Evolutionary conservation across 2,888 invertebrate species (phyloP), one percentile per base, ranked within the genome.

Genomic region (Clanis bilineata): DNA sequence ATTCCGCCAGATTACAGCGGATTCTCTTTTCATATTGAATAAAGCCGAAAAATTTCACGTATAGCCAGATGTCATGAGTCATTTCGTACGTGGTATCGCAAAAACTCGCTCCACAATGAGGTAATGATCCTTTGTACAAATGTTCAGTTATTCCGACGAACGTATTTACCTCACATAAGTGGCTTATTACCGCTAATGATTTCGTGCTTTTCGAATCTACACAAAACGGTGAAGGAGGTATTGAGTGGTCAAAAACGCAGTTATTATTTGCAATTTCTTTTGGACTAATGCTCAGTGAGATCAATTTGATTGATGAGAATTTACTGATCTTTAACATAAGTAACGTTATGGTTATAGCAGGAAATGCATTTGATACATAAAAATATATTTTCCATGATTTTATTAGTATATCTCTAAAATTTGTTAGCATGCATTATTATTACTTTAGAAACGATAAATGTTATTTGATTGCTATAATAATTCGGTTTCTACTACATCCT

Each of bases 121-220:
- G 44, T 59, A 59, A 59, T 59, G 59, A 59, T 59, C 59, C 59
- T 59, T 59, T 59, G 56, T 59, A 36, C 36, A 28, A 25, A 56
- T 56, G 56, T 56, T 44, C 59, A 36, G 59, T 59, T 59, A 59
- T 56, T 51, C 38, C 51, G 18, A 47, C 51, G 28, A 47, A 58
- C 58, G 51, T 47, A 58, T 51, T 58, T 47, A 58, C 47, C 39
- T 22, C 6, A 51, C 38, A 51, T 51, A 25, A 22, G 39, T 39
- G 58, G 21, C 58, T 58, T 58, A 39, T 58, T 58, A 51, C 39
- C 39, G 22, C 25, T 47, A 58, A 58, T 58, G 58, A 58, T 51
- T 47, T 51, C 51, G 47, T 58, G 47, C 18, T 58, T 57, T 56
- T 47, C 38, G 36, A 43, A 28, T 15, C 36, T 22, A 38, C 45